These are phyloP conservation scores for Calonectris borealis DNA, from an alignment of 2,113 vertebrate genomes.

Conservation along the genomic window DNA sequence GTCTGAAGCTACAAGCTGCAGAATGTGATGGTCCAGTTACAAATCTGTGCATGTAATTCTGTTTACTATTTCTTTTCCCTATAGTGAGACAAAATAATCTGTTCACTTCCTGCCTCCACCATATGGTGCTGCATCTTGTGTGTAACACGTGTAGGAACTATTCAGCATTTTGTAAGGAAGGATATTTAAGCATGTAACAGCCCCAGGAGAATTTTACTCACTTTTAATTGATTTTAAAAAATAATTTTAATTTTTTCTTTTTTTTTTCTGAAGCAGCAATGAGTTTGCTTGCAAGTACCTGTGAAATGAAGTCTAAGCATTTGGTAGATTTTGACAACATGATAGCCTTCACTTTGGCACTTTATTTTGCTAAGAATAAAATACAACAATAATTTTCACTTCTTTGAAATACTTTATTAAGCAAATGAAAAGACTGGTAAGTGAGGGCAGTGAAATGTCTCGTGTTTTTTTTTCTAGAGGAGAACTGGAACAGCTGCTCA, in stretches of 20 bases:
- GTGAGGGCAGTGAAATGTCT: neutral
- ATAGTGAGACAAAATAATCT: neutral
- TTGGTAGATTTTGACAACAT: neutral
- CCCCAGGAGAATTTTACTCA: neutral
- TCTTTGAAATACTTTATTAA: neutral
- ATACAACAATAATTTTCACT: neutral
- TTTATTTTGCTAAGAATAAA: neutral
- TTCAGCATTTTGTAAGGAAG: neutral
- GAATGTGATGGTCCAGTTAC: neutral
- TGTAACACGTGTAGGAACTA: neutral
- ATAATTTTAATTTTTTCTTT: neutral
- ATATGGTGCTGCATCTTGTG: neutral
- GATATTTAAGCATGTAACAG: neutral
- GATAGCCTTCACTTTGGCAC: neutral
- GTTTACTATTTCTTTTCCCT: neutral
- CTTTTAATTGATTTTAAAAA: neutral
- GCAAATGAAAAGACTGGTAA: neutral
- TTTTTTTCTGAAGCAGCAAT: neutral
- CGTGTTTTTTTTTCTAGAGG: neutral
- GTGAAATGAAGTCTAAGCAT: neutral
- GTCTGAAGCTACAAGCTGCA: neutral
- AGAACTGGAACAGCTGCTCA: neutral
- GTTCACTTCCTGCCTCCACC: neutral
- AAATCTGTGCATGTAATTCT: neutral
- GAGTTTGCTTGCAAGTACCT: neutral